phyloP scores from a whole-genome alignment of 2,113 vertebrate species.

The Dicrurus megarhynchus region DNA sequence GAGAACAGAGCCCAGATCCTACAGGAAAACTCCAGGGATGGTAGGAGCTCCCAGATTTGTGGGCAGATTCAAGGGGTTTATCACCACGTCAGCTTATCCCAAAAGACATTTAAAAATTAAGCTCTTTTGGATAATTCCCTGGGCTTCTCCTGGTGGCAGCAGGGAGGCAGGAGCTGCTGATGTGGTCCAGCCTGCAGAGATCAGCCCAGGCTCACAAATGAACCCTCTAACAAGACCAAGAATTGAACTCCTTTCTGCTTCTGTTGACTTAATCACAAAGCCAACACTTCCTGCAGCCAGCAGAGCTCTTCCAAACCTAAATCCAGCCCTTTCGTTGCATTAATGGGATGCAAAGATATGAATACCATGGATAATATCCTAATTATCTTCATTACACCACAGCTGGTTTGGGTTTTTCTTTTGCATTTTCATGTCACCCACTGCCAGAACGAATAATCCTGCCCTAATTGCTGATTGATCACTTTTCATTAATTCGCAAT shows the following conservation, averaged over 20 bases:
- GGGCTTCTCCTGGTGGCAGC: neutral
- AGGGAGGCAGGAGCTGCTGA: neutral
- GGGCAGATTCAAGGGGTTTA: neutral
- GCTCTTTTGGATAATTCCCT: neutral
- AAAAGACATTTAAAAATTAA: neutral
- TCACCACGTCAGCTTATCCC: neutral
- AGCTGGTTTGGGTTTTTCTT: neutral
- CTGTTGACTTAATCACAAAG: neutral
- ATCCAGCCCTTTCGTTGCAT: neutral
- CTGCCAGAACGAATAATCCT: neutral
- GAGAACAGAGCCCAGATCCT: neutral
- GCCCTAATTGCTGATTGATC: neutral
- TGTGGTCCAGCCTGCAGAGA: neutral
- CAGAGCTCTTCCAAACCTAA: neutral
- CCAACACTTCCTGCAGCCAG: neutral
- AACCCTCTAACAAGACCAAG: neutral
- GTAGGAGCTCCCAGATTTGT: neutral
- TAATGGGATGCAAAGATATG: neutral
- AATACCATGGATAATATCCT: neutral
- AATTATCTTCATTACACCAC: neutral
- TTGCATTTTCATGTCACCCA: neutral
- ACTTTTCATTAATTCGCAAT: neutral
- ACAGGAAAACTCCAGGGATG: neutral
- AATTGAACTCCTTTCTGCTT: neutral
- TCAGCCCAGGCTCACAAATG: neutral